These are phyloP conservation scores for Oreochromis grahami DNA, from an alignment of 2,797 vertebrate species.

Conservation along the genomic window DNA sequence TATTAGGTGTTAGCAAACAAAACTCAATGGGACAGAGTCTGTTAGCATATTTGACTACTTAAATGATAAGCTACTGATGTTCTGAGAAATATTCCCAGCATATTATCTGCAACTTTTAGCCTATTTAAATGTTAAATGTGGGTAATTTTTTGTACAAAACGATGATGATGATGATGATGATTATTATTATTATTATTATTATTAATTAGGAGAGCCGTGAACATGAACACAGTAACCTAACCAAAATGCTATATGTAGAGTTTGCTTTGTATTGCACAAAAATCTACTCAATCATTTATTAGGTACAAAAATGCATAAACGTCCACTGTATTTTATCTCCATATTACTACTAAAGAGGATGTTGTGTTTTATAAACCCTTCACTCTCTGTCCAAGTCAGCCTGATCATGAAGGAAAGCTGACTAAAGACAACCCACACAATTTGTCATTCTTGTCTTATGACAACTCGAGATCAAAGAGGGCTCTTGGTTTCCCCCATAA, in stretches of 20 bases:
- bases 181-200: fast-evolving
- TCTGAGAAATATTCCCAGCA: not conserved
- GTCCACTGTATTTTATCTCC: not conserved
- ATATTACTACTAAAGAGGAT: not conserved
- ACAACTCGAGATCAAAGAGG: slow-evolving; percentile 22
- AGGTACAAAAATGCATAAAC: not conserved
- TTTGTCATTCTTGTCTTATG: not conserved
- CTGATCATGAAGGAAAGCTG: not conserved
- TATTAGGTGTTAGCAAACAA: not conserved
- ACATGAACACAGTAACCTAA: not conserved
- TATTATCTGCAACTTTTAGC: not conserved
- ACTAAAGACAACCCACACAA: not conserved
- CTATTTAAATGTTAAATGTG: not conserved
- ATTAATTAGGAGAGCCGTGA: not conserved
- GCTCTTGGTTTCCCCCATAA: slow-evolving; percentile 4
- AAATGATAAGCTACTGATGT: not conserved
- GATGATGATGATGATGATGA: fast-evolving
- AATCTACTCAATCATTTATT: not conserved
- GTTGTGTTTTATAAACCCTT: not conserved
- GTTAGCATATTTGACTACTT: not conserved
- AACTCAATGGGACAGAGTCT: not conserved
- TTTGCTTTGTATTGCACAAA: not conserved
- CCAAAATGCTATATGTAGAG: not conserved
- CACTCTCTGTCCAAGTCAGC: not conserved
- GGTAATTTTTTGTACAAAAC: not conserved